Evolutionary conservation across 2,888 invertebrate species (phyloP).

Genomic region (Melanotus villosus): DNA sequence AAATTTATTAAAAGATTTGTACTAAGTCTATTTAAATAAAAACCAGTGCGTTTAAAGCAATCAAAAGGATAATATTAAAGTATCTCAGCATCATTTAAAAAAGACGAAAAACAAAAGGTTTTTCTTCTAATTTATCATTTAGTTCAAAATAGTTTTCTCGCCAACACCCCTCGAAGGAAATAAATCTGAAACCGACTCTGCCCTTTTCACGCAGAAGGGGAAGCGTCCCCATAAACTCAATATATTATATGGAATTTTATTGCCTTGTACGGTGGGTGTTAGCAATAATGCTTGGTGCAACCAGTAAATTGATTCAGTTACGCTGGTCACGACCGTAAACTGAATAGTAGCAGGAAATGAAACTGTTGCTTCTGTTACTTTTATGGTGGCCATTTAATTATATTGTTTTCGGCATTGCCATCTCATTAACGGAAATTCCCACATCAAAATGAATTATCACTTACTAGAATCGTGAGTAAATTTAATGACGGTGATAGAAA

Average conservation of each 20-base stretch:
- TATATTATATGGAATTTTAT: constrained; percentile 69
- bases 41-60: too few species aligned
- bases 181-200: constrained; percentile 31
- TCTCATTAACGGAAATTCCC: background rate
- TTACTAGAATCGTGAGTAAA: too few species aligned
- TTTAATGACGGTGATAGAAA: background rate
- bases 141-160: too few species aligned
- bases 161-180: background rate
- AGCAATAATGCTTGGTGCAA: constrained; percentile 64
- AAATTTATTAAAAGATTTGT: too few species aligned
- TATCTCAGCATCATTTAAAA: too few species aligned
- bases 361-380: constrained; percentile 38
- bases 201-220: constrained; percentile 37
- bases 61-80: too few species aligned
- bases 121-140: too few species aligned
- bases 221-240: constrained; percentile 60
- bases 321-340: constrained; percentile 53
- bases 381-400: background rate
- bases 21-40: too few species aligned
- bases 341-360: constrained; percentile 31
- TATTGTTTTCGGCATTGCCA: background rate
- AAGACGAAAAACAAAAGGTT: too few species aligned
- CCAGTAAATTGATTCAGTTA: constrained; percentile 67
- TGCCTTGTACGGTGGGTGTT: constrained; percentile 66
- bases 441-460: too few species aligned